phyloP scores from a whole-genome alignment of 2,888 invertebrate genomes.

The Xestoiulus laeticollis region DNA sequence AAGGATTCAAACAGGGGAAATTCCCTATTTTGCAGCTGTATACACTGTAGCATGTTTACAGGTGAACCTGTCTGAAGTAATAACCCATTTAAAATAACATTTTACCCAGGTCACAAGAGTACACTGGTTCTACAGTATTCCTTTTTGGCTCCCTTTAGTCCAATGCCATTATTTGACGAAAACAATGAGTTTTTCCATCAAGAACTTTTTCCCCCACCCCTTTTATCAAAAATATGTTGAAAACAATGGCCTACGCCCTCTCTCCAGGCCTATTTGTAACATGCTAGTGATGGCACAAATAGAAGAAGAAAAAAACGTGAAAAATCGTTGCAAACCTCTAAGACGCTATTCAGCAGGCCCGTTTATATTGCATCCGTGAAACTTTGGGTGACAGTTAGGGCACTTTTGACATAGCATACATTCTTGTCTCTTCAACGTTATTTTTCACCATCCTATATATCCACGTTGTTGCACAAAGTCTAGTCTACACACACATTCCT shows the following conservation, averaged over 20 bases:
- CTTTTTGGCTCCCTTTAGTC: not conserved
- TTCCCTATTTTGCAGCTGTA: too few species aligned
- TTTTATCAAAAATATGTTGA: not conserved
- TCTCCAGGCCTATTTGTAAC: not conserved
- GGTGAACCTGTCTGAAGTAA: too few species aligned
- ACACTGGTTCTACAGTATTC: too few species aligned
- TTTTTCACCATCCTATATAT: not conserved
- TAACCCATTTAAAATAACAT: too few species aligned
- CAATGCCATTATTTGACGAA: not conserved
- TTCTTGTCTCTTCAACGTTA: constrained; percentile 46
- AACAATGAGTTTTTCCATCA: not conserved
- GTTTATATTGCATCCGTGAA: constrained; percentile 32
- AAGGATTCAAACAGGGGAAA: too few species aligned
- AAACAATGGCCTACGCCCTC: constrained; percentile 11
- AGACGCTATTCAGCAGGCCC: not conserved
- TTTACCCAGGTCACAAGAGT: too few species aligned
- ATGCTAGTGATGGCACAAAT: not conserved
- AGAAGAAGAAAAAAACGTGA: not conserved
- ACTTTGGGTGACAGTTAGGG: constrained; percentile 45
- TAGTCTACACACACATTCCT: not conserved
- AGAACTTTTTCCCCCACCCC: too few species aligned
- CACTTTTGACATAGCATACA: constrained; percentile 45
- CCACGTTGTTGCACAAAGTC: not conserved
- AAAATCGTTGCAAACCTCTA: not conserved
- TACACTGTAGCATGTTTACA: too few species aligned